phyloP scores from a whole-genome alignment of 2,888 invertebrate species.

The Erynnis tages region DNA sequence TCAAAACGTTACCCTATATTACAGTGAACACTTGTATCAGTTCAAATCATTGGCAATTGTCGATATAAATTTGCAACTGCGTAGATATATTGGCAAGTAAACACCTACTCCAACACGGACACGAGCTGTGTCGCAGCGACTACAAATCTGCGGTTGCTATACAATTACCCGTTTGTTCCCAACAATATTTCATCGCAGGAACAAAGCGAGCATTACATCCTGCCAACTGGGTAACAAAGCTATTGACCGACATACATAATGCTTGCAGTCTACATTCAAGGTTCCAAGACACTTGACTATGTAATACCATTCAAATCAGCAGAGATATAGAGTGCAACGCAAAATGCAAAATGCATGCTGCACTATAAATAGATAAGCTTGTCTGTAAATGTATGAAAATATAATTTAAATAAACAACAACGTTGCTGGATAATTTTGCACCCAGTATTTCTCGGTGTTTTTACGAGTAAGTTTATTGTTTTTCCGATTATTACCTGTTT shows the following conservation, averaged over 20 bases:
- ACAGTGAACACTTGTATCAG: background rate
- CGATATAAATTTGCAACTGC: conserved; percentile 2
- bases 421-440: background rate
- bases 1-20: no score
- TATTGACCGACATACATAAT: conserved; percentile 21
- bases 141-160: conserved; percentile 4
- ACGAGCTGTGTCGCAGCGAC: conserved; percentile 6
- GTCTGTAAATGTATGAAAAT: no score
- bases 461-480: no score
- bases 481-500: no score
- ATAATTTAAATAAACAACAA: no score
- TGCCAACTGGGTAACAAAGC: conserved; percentile 15
- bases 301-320: conserved; percentile 19
- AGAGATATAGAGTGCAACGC: background rate
- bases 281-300: conserved; percentile 7
- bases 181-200: conserved; percentile 11
- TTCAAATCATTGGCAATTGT: conserved; percentile 4
- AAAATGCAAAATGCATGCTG: conserved; percentile 3
- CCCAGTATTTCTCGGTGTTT: no score
- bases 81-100: conserved; percentile 18
- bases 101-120: background rate
- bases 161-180: conserved; percentile 19
- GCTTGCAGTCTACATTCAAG: conserved; percentile 19
- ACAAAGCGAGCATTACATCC: conserved; percentile 22
- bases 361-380: conserved; percentile 2